Base-by-base conservation (phyloP, 2,888 invertebrate species). In the Chrysopilus asiliformis region DNA sequence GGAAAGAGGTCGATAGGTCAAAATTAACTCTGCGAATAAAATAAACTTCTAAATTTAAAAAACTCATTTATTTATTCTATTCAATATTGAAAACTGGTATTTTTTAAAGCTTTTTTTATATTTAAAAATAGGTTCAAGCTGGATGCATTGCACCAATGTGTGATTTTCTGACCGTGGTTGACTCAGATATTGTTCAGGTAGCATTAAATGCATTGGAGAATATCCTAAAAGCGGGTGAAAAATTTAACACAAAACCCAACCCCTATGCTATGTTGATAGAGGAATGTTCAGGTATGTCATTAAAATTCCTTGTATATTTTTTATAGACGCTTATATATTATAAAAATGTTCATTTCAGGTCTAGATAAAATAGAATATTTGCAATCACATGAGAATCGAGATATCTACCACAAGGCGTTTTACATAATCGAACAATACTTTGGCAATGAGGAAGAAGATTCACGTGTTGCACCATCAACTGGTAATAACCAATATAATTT, bases 331-430 rank as follows among this genome's bases (percentile, higher is more conserved):
- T n/a, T n/a, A n/a, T 34, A 28, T 15, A 20, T 33, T 28, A 29
- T 20, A 32, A 28, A 19, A 14, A 31, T 35, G 29, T 35, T 8
- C 42, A 50, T 68, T 64, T 12, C 55, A 89, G 90, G 95, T 56
- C 70, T 97, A 59, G 95, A 97, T 60, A 95, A 95, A 70, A 93
- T 97, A 48, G 95, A 97, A 67, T 95, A 87, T 65, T 70, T 97
- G 34, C 95, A 97, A 63, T 90, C 91, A 29, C 94, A 97, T 60
- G 89, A 93, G 61, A 95, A 95, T 58, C 75, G 86, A 62, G 94
- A 95, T 51, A 90, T 97, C 48, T 97, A 95, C 67, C 83, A 91
- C 63, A 94, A 94, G 65, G 87, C 94, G 34, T 95, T 89, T 60
- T 87, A 91, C 59, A 91, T 97, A 49, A 94, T 97, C 52, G 94